Percentiles rank a stretch among this genome's conserved stretches.
These are phyloP conservation scores for Lepidothrix coronata DNA, from an alignment of 2,113 vertebrate genomes.

Conservation along the genomic window DNA sequence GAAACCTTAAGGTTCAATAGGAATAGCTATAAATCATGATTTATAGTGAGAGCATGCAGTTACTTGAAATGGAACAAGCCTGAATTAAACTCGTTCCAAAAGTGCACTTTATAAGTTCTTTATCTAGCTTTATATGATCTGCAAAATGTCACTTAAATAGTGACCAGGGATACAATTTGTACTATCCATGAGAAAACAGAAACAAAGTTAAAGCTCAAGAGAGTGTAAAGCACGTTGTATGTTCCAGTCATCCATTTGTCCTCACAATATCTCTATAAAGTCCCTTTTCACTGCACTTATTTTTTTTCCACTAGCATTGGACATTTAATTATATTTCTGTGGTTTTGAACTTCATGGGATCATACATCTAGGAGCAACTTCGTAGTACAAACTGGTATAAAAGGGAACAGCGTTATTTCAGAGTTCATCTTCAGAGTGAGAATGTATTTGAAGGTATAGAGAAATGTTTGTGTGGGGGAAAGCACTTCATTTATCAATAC, in stretches of 20 bases:
- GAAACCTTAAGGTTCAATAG: not conserved
- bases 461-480: not conserved
- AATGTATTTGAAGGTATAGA: not conserved
- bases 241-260: not conserved
- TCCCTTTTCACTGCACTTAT: not conserved
- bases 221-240: not conserved
- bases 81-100: constrained; percentile 6
- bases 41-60: constrained; percentile 17
- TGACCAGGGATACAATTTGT: not conserved
- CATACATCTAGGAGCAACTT: not conserved
- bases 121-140: not conserved
- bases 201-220: not conserved
- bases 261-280: not conserved
- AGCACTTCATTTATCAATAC: not conserved
- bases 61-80: constrained; percentile 4
- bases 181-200: not conserved
- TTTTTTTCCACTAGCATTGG: not conserved
- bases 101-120: not conserved
- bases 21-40: constrained; percentile 19
- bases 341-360: not conserved
- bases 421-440: not conserved
- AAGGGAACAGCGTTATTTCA: not conserved
- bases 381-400: not conserved
- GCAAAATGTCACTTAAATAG: constrained; percentile 5
- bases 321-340: not conserved